Evolutionary conservation across 2,113 vertebrate genomes (phyloP), one percentile per base, ranked within the genome.

Genomic region (Opisthocomus hoazin): DNA sequence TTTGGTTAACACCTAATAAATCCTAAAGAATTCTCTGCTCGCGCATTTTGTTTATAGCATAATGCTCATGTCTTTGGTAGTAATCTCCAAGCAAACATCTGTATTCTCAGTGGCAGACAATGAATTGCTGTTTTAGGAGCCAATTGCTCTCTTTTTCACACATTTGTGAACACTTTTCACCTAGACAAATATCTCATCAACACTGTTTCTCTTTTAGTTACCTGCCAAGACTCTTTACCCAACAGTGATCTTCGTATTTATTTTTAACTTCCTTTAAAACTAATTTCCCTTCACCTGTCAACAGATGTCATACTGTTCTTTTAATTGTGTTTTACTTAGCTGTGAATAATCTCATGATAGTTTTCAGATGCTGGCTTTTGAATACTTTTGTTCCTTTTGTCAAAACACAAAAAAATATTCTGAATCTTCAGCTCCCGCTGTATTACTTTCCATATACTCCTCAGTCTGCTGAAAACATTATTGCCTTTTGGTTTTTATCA

Each of bases 251-350:
- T 88, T 95, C 21, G 36, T 63, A 71, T 81, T 75, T 71, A 91
- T 89, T 87, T 94, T 96, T 70, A 90, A 54, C 32, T 83, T 89
- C 6, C 41, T 69, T 84, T 37, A 75, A 91, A 83, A 93, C 34
- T 60, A 89, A 93, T 86, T 90, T 83, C 18, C 34, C 46, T 93
- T 93, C 32, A 80, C 46, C 37, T 94, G 48, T 94, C 57, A 73
- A 54, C 57, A 87, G 84, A 89, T 39, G 12, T 36, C 41, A 84
- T 76, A 85, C 51, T 87, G 29, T 80, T 95, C n/a, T 81, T 97
- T 93, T 91, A 94, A 82, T 93, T 93, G 43, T 12, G 56, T 91
- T 94, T 94, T 64, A 78, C 53, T 91, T 73, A 51, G n/a, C 43
- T 69, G 71, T 51, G 27, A 94, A 87, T 82, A 93, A 76, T 78